These are phyloP conservation scores for Strigops habroptila DNA, from an alignment of 2,113 vertebrate genomes.

Conservation along the genomic window DNA sequence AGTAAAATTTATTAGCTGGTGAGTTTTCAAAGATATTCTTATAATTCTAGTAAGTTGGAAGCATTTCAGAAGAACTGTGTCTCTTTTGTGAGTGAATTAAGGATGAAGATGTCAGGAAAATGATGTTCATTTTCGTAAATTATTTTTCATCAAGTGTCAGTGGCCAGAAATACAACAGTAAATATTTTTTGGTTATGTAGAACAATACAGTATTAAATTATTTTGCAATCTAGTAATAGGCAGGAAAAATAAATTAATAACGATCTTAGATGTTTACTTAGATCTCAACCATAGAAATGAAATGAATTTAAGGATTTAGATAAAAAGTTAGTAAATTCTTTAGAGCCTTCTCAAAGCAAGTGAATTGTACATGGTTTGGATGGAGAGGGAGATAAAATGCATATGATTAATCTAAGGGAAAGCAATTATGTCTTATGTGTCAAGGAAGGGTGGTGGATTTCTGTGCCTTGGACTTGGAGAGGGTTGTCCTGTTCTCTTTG, in stretches of 20 bases:
- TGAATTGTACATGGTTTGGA: not conserved
- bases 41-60: not conserved
- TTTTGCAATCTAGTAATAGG: not conserved
- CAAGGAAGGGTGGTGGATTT: not conserved
- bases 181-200: not conserved
- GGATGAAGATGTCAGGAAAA: not conserved
- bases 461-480: not conserved
- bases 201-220: not conserved
- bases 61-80: not conserved
- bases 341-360: not conserved
- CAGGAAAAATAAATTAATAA: not conserved
- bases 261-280: not conserved
- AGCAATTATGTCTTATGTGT: not conserved
- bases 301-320: not conserved
- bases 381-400: not conserved
- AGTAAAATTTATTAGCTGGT: not conserved
- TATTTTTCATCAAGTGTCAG: not conserved
- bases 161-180: not conserved
- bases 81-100: not conserved
- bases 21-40: not conserved
- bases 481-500: not conserved
- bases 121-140: not conserved
- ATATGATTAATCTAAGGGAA: not conserved
- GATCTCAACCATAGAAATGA: not conserved
- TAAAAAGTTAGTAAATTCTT: not conserved